Percentiles rank a stretch among this genome's conserved stretches.
Conservation (phyloP, 2,113 vertebrate genomes). For the Rhinopomastus cyanomelas region DNA sequence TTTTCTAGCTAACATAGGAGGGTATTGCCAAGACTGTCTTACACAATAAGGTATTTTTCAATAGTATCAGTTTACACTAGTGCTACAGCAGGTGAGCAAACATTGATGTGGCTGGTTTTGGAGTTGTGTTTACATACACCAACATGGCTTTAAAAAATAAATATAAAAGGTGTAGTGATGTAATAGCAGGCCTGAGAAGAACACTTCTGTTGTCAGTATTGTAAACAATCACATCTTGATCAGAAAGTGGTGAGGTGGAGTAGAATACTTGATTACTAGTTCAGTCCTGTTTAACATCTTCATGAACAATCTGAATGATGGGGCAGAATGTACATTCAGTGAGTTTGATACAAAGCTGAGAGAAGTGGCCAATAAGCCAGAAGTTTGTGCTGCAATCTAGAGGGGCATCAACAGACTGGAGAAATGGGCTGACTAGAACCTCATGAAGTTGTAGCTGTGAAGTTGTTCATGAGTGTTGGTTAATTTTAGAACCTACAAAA, state of each 20-base stretch:
- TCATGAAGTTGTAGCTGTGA: background rate
- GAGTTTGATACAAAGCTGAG: background rate
- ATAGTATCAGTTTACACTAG: constrained; percentile 5
- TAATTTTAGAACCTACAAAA: background rate
- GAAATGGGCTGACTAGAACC: background rate
- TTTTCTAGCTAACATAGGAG: constrained; percentile 16
- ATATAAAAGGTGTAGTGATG: background rate
- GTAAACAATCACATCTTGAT: background rate
- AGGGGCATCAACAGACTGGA: background rate
- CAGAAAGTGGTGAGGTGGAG: background rate
- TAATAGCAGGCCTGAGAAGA: background rate
- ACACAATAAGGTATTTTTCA: constrained; percentile 34
- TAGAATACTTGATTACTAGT: background rate
- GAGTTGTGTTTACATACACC: background rate
- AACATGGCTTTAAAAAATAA: constrained; percentile 1
- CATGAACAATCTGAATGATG: background rate
- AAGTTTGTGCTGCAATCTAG: background rate
- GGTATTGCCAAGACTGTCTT: background rate
- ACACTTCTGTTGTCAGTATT: background rate
- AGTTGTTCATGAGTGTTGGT: background rate
- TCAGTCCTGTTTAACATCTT: background rate
- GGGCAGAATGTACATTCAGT: background rate
- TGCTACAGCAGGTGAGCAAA: constrained; percentile 60
- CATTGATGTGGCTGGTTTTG: constrained; percentile 2
- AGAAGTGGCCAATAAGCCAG: background rate